Base-by-base conservation (phyloP, 2,113 vertebrate species). In the Heterochromis multidens region DNA sequence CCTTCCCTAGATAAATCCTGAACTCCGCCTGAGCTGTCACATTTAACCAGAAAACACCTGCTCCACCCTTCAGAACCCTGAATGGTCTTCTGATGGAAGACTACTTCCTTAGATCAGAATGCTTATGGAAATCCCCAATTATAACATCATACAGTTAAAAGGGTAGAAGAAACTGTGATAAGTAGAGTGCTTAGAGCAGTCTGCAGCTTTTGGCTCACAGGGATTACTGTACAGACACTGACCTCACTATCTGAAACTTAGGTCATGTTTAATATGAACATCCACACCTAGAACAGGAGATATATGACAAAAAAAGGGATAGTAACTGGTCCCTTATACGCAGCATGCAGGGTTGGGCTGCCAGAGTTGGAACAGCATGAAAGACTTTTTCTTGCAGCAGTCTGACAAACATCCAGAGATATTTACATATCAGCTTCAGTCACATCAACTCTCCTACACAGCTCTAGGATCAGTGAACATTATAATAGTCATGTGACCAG, bases 121-220 rank as follows among this genome's bases (percentile, higher is more conserved):
- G 27, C 16, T 70, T 29, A 19, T 49, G 23, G 3, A 29, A 70
- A 49, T 70, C 23, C 9, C 40, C 40, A 46, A 27, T 70, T 23
- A 70, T 9, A 9, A 21, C 17, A n/a, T 56, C 52, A n/a, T 4
- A 49, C 67, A 49, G 9, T 29, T 0, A 21, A 49, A 70, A 70
- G 4, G 37, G 37, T 40, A 4, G 35, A 40, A 9, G 16, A 65
- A 43, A 0, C 1, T 0, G n/a, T 43, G 58, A 29, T 29, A 8
- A 61, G 19, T 11, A 16, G 9, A 62, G 65, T 27, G 10, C 27
- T 70, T 46, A 46, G 37, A 27, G 25, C 16, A 3, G 9, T 12
- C 40, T 72, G 23, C 23, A 27, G 65, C 65, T 19, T 46, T 46
- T 70, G 40, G 40, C 40, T 70, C 37, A 19, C 43, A 46, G 43